Evolutionary conservation across 53 echinoderm and acorn worm species (phyloP), one percentile per base, ranked within the genome.

Genomic region (Apostichopus leukothele): DNA sequence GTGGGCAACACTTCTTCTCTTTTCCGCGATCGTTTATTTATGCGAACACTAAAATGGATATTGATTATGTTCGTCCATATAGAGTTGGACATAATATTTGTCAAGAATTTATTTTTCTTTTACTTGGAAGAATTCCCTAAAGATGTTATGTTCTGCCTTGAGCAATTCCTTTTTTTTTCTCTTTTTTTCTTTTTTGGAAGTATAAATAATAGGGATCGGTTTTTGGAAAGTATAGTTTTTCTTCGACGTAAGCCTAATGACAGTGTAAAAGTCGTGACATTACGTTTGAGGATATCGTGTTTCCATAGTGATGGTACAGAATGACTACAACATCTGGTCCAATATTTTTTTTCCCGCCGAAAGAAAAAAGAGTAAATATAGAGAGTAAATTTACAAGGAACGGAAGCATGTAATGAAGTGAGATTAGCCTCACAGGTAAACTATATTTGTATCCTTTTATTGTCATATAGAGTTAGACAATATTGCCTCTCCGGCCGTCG

Each of bases 361-460:
- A n/a, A n/a, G 20, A 53, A 79, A 79, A 27, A 51, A 50, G 39
- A 39, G 39, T 39, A 39, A 39, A 39, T 39, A 39, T 39, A 39
- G 39, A 39, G 39, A 39, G 39, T 39, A 39, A 39, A 39, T 81
- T 22, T 81, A 81, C n/a, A 22, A 54, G 22, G 81, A 59, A 39
- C 39, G 39, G 39, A 16, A 25, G 11, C 21, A 8, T 8, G 54
- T 9, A 81, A 54, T 18, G 59, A 81, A 81, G 59, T 81, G 11
- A 81, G 55, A 59, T 81, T 81, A 55, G 81, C 81, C 81, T 81
- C 53, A 59, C 81, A 81, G 81, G 81, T 81, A 81, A 81, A 81
- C 60, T 81, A 54, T 81, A 51, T 81, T 20, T 79, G 53, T 79
- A 51, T 79, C 81, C 21, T 53, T 39, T 51, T 22, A 55, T 18